Conservation (phyloP, 2,113 vertebrate species). For the Electrona antarctica region DNA sequence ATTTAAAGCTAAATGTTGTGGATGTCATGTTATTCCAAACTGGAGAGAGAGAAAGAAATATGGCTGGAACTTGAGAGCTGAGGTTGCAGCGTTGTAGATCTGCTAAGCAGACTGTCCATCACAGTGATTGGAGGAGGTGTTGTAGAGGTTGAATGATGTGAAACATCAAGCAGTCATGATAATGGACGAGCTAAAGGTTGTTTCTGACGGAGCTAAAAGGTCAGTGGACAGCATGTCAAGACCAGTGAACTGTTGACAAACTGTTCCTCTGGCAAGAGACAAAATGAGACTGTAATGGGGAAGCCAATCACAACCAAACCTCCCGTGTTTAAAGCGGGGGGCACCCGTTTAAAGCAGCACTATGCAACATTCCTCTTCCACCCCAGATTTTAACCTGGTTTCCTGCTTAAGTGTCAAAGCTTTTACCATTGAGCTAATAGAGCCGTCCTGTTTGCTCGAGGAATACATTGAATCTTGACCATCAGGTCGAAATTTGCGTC, state of each 20-base stretch:
- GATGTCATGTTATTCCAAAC: neutral
- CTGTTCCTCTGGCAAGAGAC: neutral
- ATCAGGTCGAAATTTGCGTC: no score
- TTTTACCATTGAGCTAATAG: no score
- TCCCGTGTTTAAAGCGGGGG: no score
- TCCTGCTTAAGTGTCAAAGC: no score
- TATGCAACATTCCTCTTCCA: no score
- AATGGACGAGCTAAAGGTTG: slow-evolving; percentile 49
- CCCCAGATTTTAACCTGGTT: no score
- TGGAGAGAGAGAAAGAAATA: neutral
- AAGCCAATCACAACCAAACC: no score
- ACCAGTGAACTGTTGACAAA: slow-evolving; percentile 34
- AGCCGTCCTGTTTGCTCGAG: no score
- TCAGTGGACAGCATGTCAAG: slow-evolving; percentile 22
- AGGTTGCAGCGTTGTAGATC: neutral
- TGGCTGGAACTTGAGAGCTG: neutral
- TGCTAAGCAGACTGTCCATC: slow-evolving; percentile 21
- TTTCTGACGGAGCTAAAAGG: slow-evolving; percentile 44
- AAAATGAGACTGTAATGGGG: neutral
- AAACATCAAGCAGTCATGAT: slow-evolving; percentile 23
- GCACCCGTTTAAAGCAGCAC: no score
- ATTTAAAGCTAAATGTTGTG: neutral
- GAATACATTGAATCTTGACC: no score
- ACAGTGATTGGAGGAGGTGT: slow-evolving; percentile 17
- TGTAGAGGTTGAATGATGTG: neutral